These are phyloP conservation scores for Ernsta delagoae DNA, from an alignment of 2,888 invertebrate genomes.

Conservation along the genomic window DNA sequence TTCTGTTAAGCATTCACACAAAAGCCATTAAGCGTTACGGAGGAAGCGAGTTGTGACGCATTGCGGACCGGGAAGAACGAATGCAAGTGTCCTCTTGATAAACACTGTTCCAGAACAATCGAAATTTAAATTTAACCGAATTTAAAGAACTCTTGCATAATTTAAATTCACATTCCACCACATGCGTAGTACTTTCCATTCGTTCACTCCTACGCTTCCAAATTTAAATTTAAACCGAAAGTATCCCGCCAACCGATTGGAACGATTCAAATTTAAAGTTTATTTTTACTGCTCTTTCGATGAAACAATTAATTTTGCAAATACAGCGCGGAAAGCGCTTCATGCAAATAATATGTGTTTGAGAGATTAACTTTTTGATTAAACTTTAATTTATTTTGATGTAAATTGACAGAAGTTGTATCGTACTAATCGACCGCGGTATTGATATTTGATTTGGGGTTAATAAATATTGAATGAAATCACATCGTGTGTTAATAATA, in stretches of 20 bases:
- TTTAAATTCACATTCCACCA: constrained; percentile 23
- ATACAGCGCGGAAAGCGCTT: constrained; percentile 30
- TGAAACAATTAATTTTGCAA: constrained; percentile 29
- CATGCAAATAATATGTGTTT: constrained; percentile 29
- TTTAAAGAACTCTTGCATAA: constrained; percentile 18
- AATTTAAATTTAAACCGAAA: constrained; percentile 34
- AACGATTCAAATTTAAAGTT: constrained; percentile 35
- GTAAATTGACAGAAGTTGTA: constrained; percentile 30
- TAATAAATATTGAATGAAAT: constrained; percentile 29
- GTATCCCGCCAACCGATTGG: constrained; percentile 18
- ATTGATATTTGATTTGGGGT: constrained; percentile 20
- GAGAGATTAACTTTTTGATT: constrained; percentile 37
- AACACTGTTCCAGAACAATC: constrained; percentile 26
- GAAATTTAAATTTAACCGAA: constrained; percentile 31
- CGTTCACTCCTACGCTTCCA: constrained; percentile 11
- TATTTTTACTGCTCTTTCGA: constrained; percentile 32
- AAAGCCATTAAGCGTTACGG: neutral
- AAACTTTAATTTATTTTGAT: constrained; percentile 29
- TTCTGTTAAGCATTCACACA: neutral
- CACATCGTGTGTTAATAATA: constrained; percentile 8
- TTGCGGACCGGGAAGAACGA: constrained; percentile 19
- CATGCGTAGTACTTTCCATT: constrained; percentile 13
- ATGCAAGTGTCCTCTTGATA: constrained; percentile 28
- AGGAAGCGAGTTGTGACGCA: constrained; percentile 24
- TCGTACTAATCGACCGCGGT: constrained; percentile 28